Conservation (phyloP, 2,113 vertebrate species). For the Thamnophis sirtalis region DNA sequence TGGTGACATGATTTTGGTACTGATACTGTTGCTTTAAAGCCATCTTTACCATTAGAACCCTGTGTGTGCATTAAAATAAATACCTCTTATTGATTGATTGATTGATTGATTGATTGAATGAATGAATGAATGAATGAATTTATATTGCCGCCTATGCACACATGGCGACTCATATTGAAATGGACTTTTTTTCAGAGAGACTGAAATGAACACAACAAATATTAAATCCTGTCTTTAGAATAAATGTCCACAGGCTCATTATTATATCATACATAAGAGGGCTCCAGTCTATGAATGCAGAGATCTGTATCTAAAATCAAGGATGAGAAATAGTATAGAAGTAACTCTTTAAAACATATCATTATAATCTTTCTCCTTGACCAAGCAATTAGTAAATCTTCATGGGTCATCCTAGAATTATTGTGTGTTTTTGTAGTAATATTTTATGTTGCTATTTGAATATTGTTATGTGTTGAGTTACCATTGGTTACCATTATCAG, state of each 20-base stretch:
- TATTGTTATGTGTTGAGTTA: neutral
- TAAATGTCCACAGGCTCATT: neutral
- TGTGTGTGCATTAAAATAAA: neutral
- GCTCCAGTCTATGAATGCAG: neutral
- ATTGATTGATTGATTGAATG: no score
- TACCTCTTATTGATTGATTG: neutral
- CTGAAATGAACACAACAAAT: neutral
- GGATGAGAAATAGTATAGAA: neutral
- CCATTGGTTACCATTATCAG: neutral
- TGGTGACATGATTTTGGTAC: neutral
- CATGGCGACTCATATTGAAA: neutral
- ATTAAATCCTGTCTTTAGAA: neutral
- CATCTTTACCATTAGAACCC: neutral
- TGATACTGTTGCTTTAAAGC: neutral
- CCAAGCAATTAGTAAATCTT: neutral
- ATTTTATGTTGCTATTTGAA: neutral
- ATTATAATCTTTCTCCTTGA: neutral
- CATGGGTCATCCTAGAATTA: neutral
- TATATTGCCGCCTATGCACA: no score
- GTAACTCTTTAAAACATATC: neutral
- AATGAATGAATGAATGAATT: no score
- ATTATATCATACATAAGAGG: neutral
- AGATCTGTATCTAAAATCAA: neutral
- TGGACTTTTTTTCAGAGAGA: neutral
- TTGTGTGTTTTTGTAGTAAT: neutral